Base-by-base conservation (phyloP, 2,888 invertebrate genomes). In the Trilocha varians region DNA sequence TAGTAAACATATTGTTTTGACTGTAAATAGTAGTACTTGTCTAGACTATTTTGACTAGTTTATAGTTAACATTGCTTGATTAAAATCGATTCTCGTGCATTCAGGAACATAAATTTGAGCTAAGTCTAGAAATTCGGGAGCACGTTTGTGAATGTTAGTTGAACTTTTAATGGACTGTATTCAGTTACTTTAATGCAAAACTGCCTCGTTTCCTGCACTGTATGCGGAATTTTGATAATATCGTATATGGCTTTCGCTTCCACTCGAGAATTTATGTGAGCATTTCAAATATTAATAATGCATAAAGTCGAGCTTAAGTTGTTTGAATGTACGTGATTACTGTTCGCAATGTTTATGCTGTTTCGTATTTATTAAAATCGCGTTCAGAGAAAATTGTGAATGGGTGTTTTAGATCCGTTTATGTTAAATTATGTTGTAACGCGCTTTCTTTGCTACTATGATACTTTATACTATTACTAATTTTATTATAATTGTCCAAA, bases 81-180 rank as follows among this genome's bases (percentile, higher is more conserved):
- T n/a, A 9, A 11, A 11, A 25, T 25, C 25, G 25, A 25, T 9
- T 25, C 6, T 9, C 25, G 25, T 25, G 11, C 11, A 25, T 11
- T 25, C 8, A 25, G 11, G 11, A 25, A 6, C 25, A 25, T 25
- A 33, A 32, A 41, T 41, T 51, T 61, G 54, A 58, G 51, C 51
- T 55, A 59, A 62, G 59, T 60, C 57, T 58, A 57, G 56, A 63
- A 60, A 63, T 64, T 47, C 52, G 55, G 55, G 56, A 70, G 62
- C 63, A 25, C 25, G 25, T 3, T 25, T 25, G 25, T 11, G 25
- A 69, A 69, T 65, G 65, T 66, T 62, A 48, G 52, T 48, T 53
- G 55, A 79, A 79, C 71, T 78, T 78, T 76, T 77, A 76, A 78
- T 78, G 70, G 70, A 69, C 70, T 71, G 64, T 68, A 69, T 75